Evolutionary conservation across 2,797 vertebrate genomes (phyloP), one percentile per base, ranked within the genome.

Genomic region (Ctenopoma kingsleyae): DNA sequence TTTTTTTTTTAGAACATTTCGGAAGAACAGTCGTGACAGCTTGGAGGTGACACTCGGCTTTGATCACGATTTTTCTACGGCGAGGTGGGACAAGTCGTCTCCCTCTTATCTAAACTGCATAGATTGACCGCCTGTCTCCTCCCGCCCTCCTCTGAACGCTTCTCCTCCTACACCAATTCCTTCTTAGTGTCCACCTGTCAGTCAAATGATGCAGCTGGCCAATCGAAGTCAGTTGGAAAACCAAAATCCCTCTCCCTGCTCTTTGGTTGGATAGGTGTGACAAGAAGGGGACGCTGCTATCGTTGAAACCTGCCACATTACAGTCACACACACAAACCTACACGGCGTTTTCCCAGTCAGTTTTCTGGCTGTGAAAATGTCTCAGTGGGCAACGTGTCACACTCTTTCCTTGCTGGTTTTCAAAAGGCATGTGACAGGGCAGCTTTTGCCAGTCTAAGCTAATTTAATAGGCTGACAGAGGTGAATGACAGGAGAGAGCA

Each of bases 71-170:
- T 3, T 44, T 61, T 47, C 51, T 50, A 57, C 40, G 8, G 46
- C 7, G 46, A 81, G 81, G 84, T 38, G 47, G 81, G 78, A 83
- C 72, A 20, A 74, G 77, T 76, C 63, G 17, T 80, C 85, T 79
- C 79, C 67, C 67, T 82, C 41, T 70, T 78, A 80, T 90, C 90
- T 85, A 83, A 92, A 87, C 92, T 94, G 93, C 92, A 94, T 93
- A 93, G 91, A 91, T 92, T 74, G 84, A 91, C 91, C 46, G 78
- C 82, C 82, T 73, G 35, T 60, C 81, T 81, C 76, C 76, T 74
- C 84, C 78, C 84, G 57, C 80, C 59, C 67, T 67, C 40, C 43
- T 54, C 44, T 16, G 15, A 52, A 38, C 49, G 74, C 74, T 25
- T 44, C 38, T 17, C 53, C 22, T 64, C 40, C 71, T 47, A 13